Evolutionary conservation across 1,140 invertebrate species (phyloP), one percentile per base, ranked within the genome.

Genomic region (Anastrepha ludens): DNA sequence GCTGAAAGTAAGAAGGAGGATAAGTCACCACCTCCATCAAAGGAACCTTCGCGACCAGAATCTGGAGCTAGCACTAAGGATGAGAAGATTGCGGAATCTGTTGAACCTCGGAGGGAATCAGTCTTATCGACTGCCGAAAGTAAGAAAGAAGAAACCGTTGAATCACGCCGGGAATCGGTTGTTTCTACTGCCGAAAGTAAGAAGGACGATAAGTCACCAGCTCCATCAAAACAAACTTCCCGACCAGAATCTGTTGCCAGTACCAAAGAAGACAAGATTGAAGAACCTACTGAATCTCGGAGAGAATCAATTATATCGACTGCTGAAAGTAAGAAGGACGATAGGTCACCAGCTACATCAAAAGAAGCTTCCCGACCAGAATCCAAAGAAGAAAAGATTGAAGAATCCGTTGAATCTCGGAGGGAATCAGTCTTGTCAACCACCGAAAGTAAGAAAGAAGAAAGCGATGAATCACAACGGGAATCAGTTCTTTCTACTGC

Each of bases 141-240:
- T 29, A 29, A 29, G 29, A 29, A 29, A 29, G 74, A 62, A 47
- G 74, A 85, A 44, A 86, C 65, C 20, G 62, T 8, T 64, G 62
- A 64, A 13, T 89, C 89, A 2, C 88, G 89, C n/a, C 89, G 88
- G 1, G 89, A 88, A 6, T 90, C 90, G 11, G 67, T 89, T 29
- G 47, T 89, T 1, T 89, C 90, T 0, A 90, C 88, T 41, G 47
- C 88, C 2, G 90, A 90, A 67, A 89, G 87, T 87, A 91, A 90
- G 59, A 90, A 88, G 44, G 90, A 91, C 20, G 91, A 90, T 6
- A 90, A 90, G 88, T 89, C 90, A 2, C 87, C 90, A 39, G 88
- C 89, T 2, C 0, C 59, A 11, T 74, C 59, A 1, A 81, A 87
- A 17, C 89, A 90, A 50, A 5, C 59, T 50, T 89, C 90, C 15